Evolutionary conservation across 2,888 invertebrate genomes (phyloP).

Genomic region (Philaethria dido): DNA sequence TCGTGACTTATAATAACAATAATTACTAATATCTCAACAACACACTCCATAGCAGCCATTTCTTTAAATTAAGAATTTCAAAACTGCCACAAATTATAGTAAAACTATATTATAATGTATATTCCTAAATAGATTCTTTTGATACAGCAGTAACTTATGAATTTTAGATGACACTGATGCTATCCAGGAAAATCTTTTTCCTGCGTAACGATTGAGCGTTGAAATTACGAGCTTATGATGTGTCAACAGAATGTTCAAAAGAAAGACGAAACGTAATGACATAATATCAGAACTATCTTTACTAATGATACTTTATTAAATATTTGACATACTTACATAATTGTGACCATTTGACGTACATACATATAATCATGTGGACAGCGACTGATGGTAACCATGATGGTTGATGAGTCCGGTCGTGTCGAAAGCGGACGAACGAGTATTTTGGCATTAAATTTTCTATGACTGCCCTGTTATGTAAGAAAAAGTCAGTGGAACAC

Average conservation of each 20-base stretch:
- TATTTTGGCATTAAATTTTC: no score
- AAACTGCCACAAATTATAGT: neutral
- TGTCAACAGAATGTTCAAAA: constrained; percentile 16
- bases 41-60: neutral
- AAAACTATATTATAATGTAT: constrained; percentile 7
- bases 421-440: no score
- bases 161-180: constrained; percentile 16
- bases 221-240: constrained; percentile 10
- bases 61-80: neutral
- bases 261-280: neutral
- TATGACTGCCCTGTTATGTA: no score
- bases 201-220: constrained; percentile 15
- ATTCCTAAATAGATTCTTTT: constrained; percentile 5
- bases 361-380: no score
- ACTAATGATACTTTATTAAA: constrained; percentile 4
- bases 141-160: constrained; percentile 15
- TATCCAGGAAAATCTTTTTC: constrained; percentile 23
- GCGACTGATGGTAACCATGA: no score
- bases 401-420: no score
- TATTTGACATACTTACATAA: no score
- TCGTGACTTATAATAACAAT: neutral
- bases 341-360: neutral
- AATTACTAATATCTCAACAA: neutral
- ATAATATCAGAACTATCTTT: neutral
- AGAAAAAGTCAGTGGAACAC: no score